Evolutionary conservation across 2,797 vertebrate genomes (phyloP), one percentile per base, ranked within the genome.

Genomic region (Furcifer pardalis): DNA sequence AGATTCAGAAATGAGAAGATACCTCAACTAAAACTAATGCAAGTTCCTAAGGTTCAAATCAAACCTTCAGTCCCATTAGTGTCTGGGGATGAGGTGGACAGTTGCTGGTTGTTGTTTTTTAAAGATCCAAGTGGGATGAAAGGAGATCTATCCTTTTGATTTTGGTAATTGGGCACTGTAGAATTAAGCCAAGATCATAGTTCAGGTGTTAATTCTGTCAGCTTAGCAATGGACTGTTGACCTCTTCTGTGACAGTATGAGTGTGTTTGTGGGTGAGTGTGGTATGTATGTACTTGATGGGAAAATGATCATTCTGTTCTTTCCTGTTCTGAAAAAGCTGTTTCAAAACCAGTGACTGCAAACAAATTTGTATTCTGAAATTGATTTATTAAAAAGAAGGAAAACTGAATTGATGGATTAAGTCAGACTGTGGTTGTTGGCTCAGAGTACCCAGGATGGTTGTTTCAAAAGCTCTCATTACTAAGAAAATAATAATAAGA

Each of bases 1-100:
- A 84, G 94, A 93, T 92, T 92, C 94, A 94, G 94, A 94, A 94
- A 92, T 93, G 95, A 91, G 94, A 96, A 96, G 93, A 95, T 96
- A 96, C 96, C 95, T 96, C 95, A 95, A 93, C 95, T 95, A 92
- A 81, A 81, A 94, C 90, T 91, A 95, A 94, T 95, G 95, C 93
- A 90, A 91, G 94, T 95, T 95, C 94, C 93, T 94, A 94, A 93
- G 92, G 83, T 95, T 94, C 0, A 86, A 91, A 94, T 94, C 92
- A 93, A 91, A 93, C 91, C 95, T 95, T 94, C 89, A 89, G 93
- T 95, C 93, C 90, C 82, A 40, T 90, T 91, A 91, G 92, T 91
- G 92, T 93, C 80, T 91, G 83, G 56, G 65, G 19, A 77, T 88
- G 89, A 83, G 86, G 90, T 44, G 81, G 85, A 85, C 66, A 87